Base-by-base conservation (phyloP, 2,888 invertebrate species). In the Charanyca ferruginea region DNA sequence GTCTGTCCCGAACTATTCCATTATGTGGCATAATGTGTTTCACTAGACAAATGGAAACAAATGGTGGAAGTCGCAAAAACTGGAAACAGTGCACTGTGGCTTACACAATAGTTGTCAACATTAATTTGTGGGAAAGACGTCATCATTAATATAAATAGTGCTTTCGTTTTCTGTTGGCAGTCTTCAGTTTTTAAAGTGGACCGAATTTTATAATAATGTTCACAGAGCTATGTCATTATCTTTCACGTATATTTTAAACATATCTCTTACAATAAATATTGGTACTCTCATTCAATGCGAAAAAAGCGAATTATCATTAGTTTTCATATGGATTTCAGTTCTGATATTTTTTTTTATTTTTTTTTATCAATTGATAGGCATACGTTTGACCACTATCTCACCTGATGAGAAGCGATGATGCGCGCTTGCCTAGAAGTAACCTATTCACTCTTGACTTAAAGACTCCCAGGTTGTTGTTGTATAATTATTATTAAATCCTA, bases 41-140 rank as follows among this genome's bases (percentile, higher is more conserved):
- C 35, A 49, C 38, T 32, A 25, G 47, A 76, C 71, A 76, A 72
- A 75, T 75, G 55, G 58, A 62, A 58, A 77, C 44, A 48, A 59
- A 77, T 72, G 49, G 47, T 47, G 9, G 23, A 48, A 52, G 38
- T 44, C 23, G 25, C 51, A 72, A 77, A 77, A 74, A 72, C 58
- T 62, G 42, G 41, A 57, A 51, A 28, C 32, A 52, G 8, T 62
- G 66, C 62, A 53, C 61, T 72, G 18, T 57, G 47, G 53, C 54
- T 59, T 60, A 57, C 22, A 25, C 38, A 44, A 28, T 73, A 54
- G 53, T 54, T 58, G 58, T 64, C 60, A 55, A 59, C 66, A 48
- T 54, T 38, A 13, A 16, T 38, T 58, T 61, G 49, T 52, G 52
- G 28, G 22, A 41, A 45, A 64, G 41, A 45, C 42, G 53, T 61